phyloP scores from a whole-genome alignment of 2,888 invertebrate species.

The Tortricodes alternella region DNA sequence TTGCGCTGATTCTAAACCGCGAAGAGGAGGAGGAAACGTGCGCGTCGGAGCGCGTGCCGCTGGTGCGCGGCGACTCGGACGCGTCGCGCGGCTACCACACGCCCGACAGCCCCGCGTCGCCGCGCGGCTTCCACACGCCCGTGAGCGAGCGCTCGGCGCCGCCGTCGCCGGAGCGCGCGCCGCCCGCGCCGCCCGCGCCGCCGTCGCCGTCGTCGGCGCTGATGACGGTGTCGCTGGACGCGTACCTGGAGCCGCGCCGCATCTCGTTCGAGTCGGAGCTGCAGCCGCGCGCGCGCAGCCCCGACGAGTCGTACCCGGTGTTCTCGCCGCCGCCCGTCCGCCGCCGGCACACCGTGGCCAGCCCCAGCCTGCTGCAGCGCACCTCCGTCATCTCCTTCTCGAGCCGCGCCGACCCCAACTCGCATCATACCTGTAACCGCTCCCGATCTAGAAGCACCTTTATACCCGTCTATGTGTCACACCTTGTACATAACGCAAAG shows the following conservation, averaged over 20 bases:
- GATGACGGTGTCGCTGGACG: slow-evolving; percentile 92
- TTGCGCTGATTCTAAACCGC: slow-evolving; percentile 8
- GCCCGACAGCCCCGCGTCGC: slow-evolving; percentile 84
- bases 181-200: slow-evolving; percentile 68
- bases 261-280: slow-evolving; percentile 91
- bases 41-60: slow-evolving; percentile 66
- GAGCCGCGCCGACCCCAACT: slow-evolving; percentile 87
- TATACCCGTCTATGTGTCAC: slow-evolving; percentile 32
- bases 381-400: slow-evolving; percentile 90
- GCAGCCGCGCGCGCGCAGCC: slow-evolving; percentile 85
- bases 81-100: slow-evolving; percentile 90
- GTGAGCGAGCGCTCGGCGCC: slow-evolving; percentile 83
- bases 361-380: slow-evolving; percentile 82
- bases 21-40: slow-evolving; percentile 68
- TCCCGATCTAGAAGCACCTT: slow-evolving; percentile 20
- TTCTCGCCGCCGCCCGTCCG: slow-evolving; percentile 92
- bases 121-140: slow-evolving; percentile 88
- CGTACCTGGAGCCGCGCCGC: slow-evolving; percentile 91
- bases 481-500: slow-evolving; percentile 72
- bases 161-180: slow-evolving; percentile 80
- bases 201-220: slow-evolving; percentile 93
- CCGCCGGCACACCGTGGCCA: slow-evolving; percentile 84
- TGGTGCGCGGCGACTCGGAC: slow-evolving; percentile 83
- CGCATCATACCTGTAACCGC: slow-evolving; percentile 95
- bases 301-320: slow-evolving; percentile 92